Conservation (phyloP, 2,888 invertebrate genomes). For the Hemaris fuciformis region DNA sequence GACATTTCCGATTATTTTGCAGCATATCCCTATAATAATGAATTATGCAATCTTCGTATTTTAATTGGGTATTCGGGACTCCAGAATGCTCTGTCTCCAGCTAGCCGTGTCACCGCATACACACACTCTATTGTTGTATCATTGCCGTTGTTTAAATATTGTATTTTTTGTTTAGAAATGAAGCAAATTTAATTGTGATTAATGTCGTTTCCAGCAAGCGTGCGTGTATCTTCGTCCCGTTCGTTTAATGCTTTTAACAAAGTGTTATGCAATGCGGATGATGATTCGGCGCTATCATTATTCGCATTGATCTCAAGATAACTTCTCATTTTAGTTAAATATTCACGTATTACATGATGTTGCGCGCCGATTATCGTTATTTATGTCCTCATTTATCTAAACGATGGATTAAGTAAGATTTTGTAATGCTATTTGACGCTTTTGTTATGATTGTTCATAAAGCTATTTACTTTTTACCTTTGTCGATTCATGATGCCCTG, state of each 20-base stretch:
- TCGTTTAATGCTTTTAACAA: background rate
- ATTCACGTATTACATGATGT: slow-evolving; percentile 8
- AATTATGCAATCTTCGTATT: background rate
- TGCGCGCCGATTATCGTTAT: background rate
- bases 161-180: background rate
- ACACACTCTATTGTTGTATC: background rate
- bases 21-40: too few relatives aligned
- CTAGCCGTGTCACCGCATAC: background rate
- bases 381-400: slow-evolving; percentile 1
- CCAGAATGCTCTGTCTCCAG: too few relatives aligned
- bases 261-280: background rate
- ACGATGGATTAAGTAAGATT: background rate
- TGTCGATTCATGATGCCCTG: background rate
- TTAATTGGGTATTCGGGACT: background rate
- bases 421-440: too few relatives aligned
- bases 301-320: background rate
- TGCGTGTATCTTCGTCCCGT: background rate
- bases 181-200: background rate
- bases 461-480: too few relatives aligned
- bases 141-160: background rate
- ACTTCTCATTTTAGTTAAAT: background rate
- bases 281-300: background rate
- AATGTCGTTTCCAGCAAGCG: background rate
- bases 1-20: too few relatives aligned
- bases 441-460: background rate